A percentile compares a stretch with the other conserved stretches of the same genome.
Conservation (phyloP, 2,797 vertebrate species). For the Chrosomus eos region DNA sequence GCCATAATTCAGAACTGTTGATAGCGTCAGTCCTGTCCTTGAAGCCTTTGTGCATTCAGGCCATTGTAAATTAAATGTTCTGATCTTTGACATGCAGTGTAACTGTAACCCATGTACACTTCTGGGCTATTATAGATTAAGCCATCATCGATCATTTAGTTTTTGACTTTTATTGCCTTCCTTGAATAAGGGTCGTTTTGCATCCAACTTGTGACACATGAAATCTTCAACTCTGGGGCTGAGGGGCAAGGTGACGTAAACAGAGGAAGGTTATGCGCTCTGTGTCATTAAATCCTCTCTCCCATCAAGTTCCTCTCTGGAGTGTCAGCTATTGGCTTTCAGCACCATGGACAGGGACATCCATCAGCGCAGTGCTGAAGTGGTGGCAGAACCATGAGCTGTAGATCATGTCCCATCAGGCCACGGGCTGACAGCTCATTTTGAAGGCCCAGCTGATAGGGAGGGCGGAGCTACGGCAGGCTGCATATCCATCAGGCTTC, state of each 20-base stretch:
- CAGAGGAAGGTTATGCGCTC: neutral
- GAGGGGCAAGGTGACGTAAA: slow-evolving; percentile 22
- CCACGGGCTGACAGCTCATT: slow-evolving; percentile 73
- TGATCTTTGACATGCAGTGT: slow-evolving; percentile 43
- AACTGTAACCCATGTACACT: slow-evolving; percentile 23
- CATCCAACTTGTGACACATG: slow-evolving; percentile 7
- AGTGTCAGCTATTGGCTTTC: slow-evolving; percentile 64
- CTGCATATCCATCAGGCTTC: slow-evolving; percentile 69
- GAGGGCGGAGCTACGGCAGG: slow-evolving; percentile 50
- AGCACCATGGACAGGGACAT: slow-evolving; percentile 71
- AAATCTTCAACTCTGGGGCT: slow-evolving; percentile 29
- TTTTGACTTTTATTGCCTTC: slow-evolving; percentile 30
- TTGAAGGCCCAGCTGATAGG: slow-evolving; percentile 63
- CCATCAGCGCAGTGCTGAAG: slow-evolving; percentile 43
- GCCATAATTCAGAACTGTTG: slow-evolving; percentile 61
- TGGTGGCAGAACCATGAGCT: slow-evolving; percentile 49
- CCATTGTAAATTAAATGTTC: slow-evolving; percentile 52
- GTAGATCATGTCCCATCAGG: slow-evolving; percentile 74
- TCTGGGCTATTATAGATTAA: slow-evolving; percentile 20
- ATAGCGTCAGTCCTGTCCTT: slow-evolving; percentile 66
- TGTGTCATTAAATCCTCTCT: slow-evolving; percentile 31
- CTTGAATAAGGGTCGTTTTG: slow-evolving; percentile 41
- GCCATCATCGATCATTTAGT: slow-evolving; percentile 15
- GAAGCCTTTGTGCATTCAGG: slow-evolving; percentile 58
- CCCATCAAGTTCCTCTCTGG: slow-evolving; percentile 41